A percentile compares a stretch with the other conserved stretches of the same genome.
Evolutionary conservation across 64 coral and sea anemone species (phyloP).

Genomic region (Stichodactyla helianthus): DNA sequence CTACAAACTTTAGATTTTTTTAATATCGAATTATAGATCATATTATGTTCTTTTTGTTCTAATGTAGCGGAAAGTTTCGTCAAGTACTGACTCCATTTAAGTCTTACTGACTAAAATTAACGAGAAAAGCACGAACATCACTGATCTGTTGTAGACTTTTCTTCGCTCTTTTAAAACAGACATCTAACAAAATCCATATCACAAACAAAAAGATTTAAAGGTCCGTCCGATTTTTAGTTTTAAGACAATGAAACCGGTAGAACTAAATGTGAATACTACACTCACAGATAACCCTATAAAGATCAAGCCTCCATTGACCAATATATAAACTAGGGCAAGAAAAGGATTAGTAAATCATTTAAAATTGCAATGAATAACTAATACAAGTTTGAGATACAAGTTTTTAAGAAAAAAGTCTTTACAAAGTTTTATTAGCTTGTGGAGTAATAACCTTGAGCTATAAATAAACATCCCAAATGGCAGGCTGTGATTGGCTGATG

Average conservation of each 20-base stretch:
- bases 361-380: not conserved
- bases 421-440: not conserved
- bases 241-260: not conserved
- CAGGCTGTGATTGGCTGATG: not conserved
- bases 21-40: not conserved
- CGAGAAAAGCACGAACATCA: not conserved
- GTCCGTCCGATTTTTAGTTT: not conserved
- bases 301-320: too few relatives aligned
- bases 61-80: not conserved
- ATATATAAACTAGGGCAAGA: too few relatives aligned
- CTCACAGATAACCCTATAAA: not conserved
- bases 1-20: not conserved
- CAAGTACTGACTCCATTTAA: not conserved
- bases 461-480: constrained; percentile 3
- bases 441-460: not conserved
- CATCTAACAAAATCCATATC: not conserved
- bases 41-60: constrained; percentile 8
- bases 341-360: not conserved
- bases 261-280: not conserved
- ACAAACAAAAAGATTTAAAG: not conserved
- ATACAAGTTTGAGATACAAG: not conserved
- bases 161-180: not conserved
- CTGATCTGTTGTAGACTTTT: not conserved
- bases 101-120: not conserved
- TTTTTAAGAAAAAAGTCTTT: not conserved